Conservation (phyloP, 37 sponge, comb jelly and placozoan species). For the Theonella swinhoei region DNA sequence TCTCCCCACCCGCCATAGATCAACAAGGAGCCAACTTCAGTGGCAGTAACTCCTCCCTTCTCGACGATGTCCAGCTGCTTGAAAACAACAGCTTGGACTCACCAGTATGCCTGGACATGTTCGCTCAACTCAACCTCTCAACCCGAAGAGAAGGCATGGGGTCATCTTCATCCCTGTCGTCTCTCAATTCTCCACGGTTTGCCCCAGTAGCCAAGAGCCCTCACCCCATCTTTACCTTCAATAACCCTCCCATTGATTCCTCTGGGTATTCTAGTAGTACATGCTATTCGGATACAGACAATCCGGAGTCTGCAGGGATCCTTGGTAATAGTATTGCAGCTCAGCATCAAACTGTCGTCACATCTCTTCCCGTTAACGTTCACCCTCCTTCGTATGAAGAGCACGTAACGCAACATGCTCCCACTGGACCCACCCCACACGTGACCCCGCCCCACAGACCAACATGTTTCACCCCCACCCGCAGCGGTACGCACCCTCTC, state of each 20-base stretch:
- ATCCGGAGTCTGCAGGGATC: background rate
- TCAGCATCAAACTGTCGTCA: background rate
- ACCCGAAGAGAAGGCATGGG: slow-evolving; percentile 65
- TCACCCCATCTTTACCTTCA: slow-evolving; percentile 53
- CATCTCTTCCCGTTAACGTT: slow-evolving; percentile 14
- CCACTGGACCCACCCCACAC: background rate
- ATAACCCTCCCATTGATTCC: slow-evolving; percentile 30
- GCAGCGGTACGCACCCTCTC: slow-evolving; percentile 55
- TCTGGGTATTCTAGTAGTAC: slow-evolving; percentile 64
- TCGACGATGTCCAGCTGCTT: slow-evolving; percentile 36
- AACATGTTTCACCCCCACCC: slow-evolving; percentile 52
- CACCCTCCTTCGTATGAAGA: slow-evolving; percentile 55
- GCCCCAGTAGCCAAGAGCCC: slow-evolving; percentile 23
- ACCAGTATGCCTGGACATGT: slow-evolving; percentile 44
- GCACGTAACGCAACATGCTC: background rate
- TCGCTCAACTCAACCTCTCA: slow-evolving; percentile 44
- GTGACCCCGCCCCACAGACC: slow-evolving; percentile 12
- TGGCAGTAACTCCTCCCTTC: slow-evolving; percentile 57
- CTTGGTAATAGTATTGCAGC: background rate
- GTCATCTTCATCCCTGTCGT: slow-evolving; percentile 77
- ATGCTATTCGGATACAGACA: slow-evolving; percentile 54
- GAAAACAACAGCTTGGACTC: slow-evolving; percentile 36
- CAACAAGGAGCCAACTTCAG: slow-evolving; percentile 39
- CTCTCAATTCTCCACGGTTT: slow-evolving; percentile 80
- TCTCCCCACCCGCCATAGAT: slow-evolving; percentile 56